Conservation (phyloP, 2,888 invertebrate species). For the Dasypogon diadema region DNA sequence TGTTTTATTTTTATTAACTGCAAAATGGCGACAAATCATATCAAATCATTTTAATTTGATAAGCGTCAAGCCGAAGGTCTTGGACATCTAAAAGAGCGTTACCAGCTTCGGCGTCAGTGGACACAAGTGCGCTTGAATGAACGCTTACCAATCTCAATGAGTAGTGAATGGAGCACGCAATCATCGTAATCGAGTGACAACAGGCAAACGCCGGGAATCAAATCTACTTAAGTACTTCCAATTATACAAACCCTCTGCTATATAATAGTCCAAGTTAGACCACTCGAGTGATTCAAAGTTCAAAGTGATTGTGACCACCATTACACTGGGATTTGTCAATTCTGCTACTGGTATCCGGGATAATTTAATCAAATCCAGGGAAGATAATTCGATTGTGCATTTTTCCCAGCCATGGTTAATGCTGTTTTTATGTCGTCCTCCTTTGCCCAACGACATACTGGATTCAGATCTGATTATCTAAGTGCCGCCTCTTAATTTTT, state of each 20-base stretch:
- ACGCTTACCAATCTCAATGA: conserved; percentile 42
- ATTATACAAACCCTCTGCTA: neutral
- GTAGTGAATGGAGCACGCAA: conserved; percentile 27
- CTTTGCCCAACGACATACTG: too few species aligned
- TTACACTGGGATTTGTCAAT: conserved; percentile 14
- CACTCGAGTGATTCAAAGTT: conserved; percentile 10
- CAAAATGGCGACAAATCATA: conserved; percentile 1
- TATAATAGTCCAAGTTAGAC: neutral
- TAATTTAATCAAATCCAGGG: conserved; percentile 26
- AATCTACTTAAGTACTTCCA: conserved; percentile 27
- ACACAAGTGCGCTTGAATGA: conserved; percentile 13
- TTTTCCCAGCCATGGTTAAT: conserved; percentile 8
- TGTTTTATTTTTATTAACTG: neutral
- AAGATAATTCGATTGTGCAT: conserved; percentile 37
- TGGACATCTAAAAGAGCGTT: neutral
- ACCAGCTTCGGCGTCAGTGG: neutral
- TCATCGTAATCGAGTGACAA: conserved; percentile 44
- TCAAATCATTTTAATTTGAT: conserved; percentile 32
- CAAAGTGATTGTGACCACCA: neutral
- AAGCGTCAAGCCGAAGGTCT: neutral
- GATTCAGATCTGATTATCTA: too few species aligned
- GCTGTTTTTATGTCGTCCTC: too few species aligned
- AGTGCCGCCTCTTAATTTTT: conserved; percentile 10
- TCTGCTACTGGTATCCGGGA: neutral
- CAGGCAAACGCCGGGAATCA: conserved; percentile 34